These are phyloP conservation scores for Plecturocebus donacophilus DNA, from an alignment of 2,113 vertebrate genomes.

Conservation along the genomic window DNA sequence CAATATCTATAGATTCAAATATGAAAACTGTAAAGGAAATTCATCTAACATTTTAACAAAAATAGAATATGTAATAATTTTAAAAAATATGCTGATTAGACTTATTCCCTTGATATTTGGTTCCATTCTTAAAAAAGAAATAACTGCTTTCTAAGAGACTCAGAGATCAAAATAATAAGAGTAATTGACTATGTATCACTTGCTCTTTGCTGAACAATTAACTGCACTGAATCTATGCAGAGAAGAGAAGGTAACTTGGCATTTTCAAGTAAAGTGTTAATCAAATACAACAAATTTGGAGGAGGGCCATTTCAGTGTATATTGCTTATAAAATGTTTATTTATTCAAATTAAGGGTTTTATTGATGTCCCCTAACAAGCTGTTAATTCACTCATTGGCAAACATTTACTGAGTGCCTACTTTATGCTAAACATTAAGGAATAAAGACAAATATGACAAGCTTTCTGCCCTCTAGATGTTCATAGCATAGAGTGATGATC, in stretches of 20 bases:
- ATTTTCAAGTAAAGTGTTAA: slow-evolving; percentile 2
- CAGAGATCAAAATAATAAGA: not conserved
- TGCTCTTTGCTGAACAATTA: not conserved
- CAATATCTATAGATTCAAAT: not conserved
- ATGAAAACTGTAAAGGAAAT: not conserved
- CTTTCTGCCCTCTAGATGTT: slow-evolving; percentile 50
- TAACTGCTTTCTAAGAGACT: not conserved
- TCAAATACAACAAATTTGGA: not conserved
- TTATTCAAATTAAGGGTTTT: slow-evolving; percentile 35
- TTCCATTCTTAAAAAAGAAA: not conserved
- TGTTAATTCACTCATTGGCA: slow-evolving; percentile 42
- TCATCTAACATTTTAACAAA: not conserved
- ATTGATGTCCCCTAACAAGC: not conserved
- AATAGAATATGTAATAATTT: not conserved
- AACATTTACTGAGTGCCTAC: slow-evolving; percentile 26
- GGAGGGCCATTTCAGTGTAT: not conserved
- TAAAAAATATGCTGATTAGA: not conserved
- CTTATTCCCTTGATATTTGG: not conserved
- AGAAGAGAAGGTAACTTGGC: not conserved
- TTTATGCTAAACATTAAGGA: slow-evolving; percentile 38
- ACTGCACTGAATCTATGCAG: not conserved
- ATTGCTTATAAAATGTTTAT: slow-evolving; percentile 50
- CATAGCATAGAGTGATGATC: not conserved
- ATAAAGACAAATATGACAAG: slow-evolving; percentile 32
- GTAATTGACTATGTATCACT: not conserved